Conservation (phyloP, 1,140 invertebrate species). For the Copidosoma floridanum region DNA sequence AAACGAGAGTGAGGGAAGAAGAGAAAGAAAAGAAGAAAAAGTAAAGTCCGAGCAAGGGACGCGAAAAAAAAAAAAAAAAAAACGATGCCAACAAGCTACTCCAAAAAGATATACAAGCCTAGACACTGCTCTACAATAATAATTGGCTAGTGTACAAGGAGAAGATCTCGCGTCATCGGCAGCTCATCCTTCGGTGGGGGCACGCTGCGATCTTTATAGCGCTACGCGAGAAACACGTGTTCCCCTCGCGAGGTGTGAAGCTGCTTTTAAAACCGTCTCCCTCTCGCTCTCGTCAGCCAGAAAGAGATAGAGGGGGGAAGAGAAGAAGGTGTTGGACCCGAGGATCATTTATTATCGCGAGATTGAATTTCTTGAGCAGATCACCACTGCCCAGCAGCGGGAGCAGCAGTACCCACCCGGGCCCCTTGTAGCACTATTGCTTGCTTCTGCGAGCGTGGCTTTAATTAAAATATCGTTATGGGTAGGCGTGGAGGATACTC, state of each 20-base stretch:
- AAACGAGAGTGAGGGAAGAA: background rate
- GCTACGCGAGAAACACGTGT: constrained; percentile 3
- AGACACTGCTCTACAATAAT: constrained; percentile 5
- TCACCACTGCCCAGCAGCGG: constrained; percentile 21
- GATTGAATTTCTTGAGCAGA: constrained; percentile 57
- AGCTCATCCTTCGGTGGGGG: too few relatives aligned
- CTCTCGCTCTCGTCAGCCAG: constrained; percentile 2
- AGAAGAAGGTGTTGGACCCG: constrained; percentile 52
- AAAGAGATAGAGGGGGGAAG: constrained; percentile 40
- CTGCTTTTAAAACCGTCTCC: constrained; percentile 49
- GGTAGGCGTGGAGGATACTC: constrained; percentile 58
- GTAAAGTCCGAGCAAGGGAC: background rate
- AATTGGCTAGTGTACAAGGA: constrained; percentile 19
- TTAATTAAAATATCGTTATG: constrained; percentile 61
- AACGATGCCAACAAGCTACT: background rate
- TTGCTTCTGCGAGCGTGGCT: constrained; percentile 28
- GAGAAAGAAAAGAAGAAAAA: background rate
- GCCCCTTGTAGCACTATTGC: background rate
- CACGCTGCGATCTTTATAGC: background rate
- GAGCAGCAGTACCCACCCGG: background rate
- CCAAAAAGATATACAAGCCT: constrained; percentile 18
- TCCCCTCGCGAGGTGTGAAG: constrained; percentile 50
- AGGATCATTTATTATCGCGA: constrained; percentile 59
- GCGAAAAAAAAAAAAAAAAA: constrained; percentile 12
- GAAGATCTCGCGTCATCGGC: constrained; percentile 1